phyloP scores from a whole-genome alignment of 1,140 invertebrate species.

The Saccostrea cuccullata region DNA sequence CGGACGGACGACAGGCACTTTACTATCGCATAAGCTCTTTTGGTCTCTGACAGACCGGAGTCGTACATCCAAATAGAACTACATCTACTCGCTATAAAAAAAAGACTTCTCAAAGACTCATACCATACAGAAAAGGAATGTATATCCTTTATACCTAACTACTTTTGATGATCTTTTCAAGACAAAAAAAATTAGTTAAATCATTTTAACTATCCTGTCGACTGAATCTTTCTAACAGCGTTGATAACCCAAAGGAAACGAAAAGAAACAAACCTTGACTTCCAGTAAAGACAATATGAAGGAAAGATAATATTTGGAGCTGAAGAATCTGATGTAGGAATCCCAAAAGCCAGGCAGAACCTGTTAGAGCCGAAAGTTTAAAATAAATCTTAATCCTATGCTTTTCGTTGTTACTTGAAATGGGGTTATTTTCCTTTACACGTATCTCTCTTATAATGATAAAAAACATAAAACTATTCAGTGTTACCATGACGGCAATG shows the following conservation, averaged over 20 bases:
- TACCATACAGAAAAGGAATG: too few species aligned
- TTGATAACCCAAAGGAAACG: not conserved
- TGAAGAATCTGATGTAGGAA: not conserved
- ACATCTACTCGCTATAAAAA: too few species aligned
- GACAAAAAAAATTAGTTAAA: too few species aligned
- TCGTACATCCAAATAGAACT: too few species aligned
- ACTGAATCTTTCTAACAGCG: not conserved
- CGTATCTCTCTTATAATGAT: not conserved
- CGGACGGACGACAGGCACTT: too few species aligned
- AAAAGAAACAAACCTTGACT: constrained; percentile 18
- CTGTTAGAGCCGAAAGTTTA: not conserved
- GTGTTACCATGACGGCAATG: not conserved
- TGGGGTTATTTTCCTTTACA: not conserved
- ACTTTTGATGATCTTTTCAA: too few species aligned
- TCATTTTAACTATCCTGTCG: too few species aligned
- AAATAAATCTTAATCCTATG: not conserved
- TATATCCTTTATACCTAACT: too few species aligned
- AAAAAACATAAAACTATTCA: constrained; percentile 10
- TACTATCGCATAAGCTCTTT: too few species aligned
- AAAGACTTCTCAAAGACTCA: too few species aligned
- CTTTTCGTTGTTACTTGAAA: not conserved
- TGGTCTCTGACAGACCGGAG: too few species aligned
- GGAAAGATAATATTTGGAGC: not conserved
- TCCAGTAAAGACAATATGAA: not conserved
- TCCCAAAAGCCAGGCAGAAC: not conserved